Percentiles rank a stretch among this genome's conserved stretches.
These are phyloP conservation scores for Melitaea athalia DNA, from an alignment of 2,888 invertebrate genomes.

Conservation along the genomic window DNA sequence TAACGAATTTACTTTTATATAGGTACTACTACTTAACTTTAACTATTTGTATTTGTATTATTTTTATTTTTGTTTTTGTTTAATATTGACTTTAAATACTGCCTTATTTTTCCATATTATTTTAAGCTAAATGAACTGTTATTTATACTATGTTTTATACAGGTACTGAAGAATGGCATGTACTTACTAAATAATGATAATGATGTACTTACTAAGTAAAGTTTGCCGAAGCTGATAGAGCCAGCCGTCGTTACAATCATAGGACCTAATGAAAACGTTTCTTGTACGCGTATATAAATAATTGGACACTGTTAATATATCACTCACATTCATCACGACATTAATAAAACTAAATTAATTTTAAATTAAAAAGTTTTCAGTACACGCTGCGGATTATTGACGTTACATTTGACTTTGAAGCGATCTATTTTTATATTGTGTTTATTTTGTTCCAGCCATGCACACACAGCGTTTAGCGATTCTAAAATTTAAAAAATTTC, in stretches of 20 bases:
- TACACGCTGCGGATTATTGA: slow-evolving; percentile 37
- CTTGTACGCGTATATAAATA: slow-evolving; percentile 56
- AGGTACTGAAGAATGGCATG: too few species aligned
- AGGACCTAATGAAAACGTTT: slow-evolving; percentile 64
- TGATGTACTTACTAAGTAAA: slow-evolving; percentile 51
- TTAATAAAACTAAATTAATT: slow-evolving; percentile 42
- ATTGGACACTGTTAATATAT: slow-evolving; percentile 48
- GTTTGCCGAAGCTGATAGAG: slow-evolving; percentile 51
- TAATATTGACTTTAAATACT: too few species aligned
- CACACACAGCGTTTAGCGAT: slow-evolving; percentile 36
- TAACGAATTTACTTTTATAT: too few species aligned
- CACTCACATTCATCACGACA: slow-evolving; percentile 45
- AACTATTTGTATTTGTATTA: too few species aligned
- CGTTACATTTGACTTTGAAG: slow-evolving; percentile 42
- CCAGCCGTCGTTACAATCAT: slow-evolving; percentile 63
- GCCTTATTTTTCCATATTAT: too few species aligned
- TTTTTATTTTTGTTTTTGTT: too few species aligned
- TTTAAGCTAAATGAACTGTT: too few species aligned
- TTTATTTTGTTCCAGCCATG: slow-evolving; percentile 50
- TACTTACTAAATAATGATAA: too few species aligned
- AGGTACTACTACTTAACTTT: too few species aligned
- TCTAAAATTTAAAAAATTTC: background rate
- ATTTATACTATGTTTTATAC: too few species aligned
- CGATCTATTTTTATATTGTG: slow-evolving; percentile 57
- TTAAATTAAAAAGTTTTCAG: slow-evolving; percentile 44